phyloP scores from a whole-genome alignment of 2,113 vertebrate genomes.

The Xiphias gladius region DNA sequence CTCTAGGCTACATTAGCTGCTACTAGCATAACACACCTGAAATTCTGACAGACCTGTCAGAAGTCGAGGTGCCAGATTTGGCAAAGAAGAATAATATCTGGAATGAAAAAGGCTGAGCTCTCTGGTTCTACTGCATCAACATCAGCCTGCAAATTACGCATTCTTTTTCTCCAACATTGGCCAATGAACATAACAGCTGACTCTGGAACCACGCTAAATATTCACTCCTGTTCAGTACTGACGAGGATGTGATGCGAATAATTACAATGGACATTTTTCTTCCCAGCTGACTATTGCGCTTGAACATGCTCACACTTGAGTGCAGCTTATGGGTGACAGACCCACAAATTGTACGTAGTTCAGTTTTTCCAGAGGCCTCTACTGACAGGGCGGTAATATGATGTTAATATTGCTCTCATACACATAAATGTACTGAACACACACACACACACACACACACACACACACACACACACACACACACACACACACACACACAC shows the following conservation, averaged over 20 bases:
- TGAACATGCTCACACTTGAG: neutral
- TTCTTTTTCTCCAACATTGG: neutral
- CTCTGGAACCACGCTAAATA: neutral
- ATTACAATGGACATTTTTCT: neutral
- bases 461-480: neutral
- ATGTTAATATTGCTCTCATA: constrained; percentile 19
- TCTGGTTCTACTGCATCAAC: neutral
- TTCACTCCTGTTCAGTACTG: constrained; percentile 9
- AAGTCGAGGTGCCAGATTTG: too few relatives aligned
- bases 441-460: neutral
- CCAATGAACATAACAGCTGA: neutral
- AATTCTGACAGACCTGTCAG: too few relatives aligned
- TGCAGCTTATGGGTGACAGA: constrained; percentile 4
- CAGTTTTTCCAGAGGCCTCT: constrained; percentile 3
- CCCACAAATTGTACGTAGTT: neutral
- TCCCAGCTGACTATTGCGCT: neutral
- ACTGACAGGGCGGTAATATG: constrained; percentile 2
- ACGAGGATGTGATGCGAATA: neutral
- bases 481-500: neutral
- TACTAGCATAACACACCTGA: too few relatives aligned
- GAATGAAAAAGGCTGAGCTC: neutral
- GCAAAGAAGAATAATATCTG: neutral
- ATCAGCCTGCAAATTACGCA: neutral
- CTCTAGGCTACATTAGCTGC: too few relatives aligned
- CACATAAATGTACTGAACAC: neutral